Evolutionary conservation across 2,888 invertebrate species (phyloP).

Genomic region (Caenorhabditis wallacei): DNA sequence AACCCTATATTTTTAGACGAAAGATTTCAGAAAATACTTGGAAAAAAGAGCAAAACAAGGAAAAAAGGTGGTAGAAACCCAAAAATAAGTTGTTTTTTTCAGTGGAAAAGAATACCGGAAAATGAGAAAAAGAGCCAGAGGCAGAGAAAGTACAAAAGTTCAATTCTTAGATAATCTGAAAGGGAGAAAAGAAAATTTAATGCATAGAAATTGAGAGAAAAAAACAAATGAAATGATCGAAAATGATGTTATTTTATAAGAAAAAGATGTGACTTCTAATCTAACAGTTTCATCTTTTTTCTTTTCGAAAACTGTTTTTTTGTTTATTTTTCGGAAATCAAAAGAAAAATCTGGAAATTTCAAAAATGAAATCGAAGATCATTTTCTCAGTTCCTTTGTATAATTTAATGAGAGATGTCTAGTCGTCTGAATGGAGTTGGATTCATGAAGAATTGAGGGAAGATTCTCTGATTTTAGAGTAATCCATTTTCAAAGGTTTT

Average conservation of each 20-base stretch:
- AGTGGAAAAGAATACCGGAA: background rate
- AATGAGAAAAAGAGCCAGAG: slow-evolving; percentile 1
- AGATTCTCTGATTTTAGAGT: too few species aligned
- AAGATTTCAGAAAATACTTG: background rate
- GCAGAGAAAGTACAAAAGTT: slow-evolving; percentile 6
- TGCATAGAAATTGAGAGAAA: slow-evolving; percentile 31
- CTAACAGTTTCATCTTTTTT: slow-evolving; percentile 4
- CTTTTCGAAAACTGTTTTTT: background rate
- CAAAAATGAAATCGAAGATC: background rate
- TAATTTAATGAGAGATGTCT: too few species aligned
- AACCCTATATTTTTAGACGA: background rate
- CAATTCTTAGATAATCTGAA: slow-evolving; percentile 1
- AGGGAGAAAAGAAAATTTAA: slow-evolving; percentile 8
- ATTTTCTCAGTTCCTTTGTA: too few species aligned
- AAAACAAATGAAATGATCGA: background rate
- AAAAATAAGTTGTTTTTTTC: background rate
- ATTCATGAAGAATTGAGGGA: too few species aligned
- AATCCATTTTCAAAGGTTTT: too few species aligned
- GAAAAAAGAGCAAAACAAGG: slow-evolving; percentile 5
- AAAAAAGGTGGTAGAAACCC: background rate
- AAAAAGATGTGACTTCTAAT: slow-evolving; percentile 12
- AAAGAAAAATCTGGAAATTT: background rate
- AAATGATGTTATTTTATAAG: slow-evolving; percentile 1
- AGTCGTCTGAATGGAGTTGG: too few species aligned
- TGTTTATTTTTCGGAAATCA: background rate